phyloP scores from a whole-genome alignment of 2,113 vertebrate species.

The Electrona antarctica region DNA sequence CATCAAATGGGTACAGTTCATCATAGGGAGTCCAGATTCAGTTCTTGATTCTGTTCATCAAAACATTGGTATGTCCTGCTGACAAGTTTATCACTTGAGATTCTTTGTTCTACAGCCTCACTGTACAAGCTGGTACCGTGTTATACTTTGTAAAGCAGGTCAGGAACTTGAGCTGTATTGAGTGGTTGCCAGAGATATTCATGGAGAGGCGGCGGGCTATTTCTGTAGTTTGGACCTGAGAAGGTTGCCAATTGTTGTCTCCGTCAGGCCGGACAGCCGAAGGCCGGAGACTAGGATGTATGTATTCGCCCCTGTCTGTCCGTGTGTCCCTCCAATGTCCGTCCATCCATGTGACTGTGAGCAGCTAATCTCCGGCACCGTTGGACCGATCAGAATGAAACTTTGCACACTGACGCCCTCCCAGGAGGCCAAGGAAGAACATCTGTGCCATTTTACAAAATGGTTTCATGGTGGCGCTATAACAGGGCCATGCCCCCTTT shows the following conservation, averaged over 20 bases:
- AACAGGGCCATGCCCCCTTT: too few relatives aligned
- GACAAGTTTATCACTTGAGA: background rate
- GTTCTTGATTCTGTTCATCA: background rate
- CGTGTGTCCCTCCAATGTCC: too few relatives aligned
- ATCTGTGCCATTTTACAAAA: too few relatives aligned
- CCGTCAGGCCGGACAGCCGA: too few relatives aligned
- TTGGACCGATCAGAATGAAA: too few relatives aligned
- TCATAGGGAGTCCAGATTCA: background rate
- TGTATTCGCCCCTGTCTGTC: too few relatives aligned
- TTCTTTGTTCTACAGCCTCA: slow-evolving; percentile 45
- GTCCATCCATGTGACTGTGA: too few relatives aligned
- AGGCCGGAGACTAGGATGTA: too few relatives aligned
- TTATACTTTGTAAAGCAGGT: slow-evolving; percentile 51
- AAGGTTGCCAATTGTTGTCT: background rate
- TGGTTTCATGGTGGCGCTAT: too few relatives aligned
- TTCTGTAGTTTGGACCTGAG: slow-evolving; percentile 57
- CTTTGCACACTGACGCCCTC: too few relatives aligned
- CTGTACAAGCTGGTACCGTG: slow-evolving; percentile 35
- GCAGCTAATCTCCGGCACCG: too few relatives aligned
- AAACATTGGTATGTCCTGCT: background rate
- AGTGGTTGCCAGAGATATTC: slow-evolving; percentile 68
- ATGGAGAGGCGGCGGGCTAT: slow-evolving; percentile 59
- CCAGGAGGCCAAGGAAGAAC: too few relatives aligned
- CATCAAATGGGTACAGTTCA: background rate
- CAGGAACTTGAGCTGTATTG: slow-evolving; percentile 67